Conservation (phyloP, 1,140 invertebrate species). For the Ostrea edulis region DNA sequence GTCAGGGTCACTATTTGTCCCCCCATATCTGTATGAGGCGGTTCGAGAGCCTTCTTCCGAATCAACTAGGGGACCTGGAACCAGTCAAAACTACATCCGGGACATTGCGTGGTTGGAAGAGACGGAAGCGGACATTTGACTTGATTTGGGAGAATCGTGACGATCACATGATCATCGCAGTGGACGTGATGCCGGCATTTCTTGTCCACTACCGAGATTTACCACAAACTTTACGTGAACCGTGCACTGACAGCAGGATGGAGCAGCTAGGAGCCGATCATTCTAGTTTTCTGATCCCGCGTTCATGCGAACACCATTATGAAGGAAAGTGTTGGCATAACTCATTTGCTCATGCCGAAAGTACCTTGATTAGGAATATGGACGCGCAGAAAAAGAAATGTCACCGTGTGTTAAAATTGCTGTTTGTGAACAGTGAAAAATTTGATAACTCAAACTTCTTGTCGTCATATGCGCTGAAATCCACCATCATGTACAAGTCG, state of each 20-base stretch:
- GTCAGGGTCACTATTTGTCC: not conserved
- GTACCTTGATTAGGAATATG: not conserved
- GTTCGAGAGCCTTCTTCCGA: not conserved
- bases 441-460: not conserved
- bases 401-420: not conserved
- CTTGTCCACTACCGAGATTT: not conserved
- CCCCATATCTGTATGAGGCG: not conserved
- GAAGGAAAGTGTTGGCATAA: constrained; percentile 21
- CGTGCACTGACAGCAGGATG: not conserved
- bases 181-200: not conserved
- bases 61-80: not conserved
- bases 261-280: not conserved
- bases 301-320: constrained; percentile 11
- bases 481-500: not conserved
- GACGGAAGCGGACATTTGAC: not conserved
- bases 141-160: not conserved
- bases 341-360: constrained; percentile 6
- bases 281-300: not conserved
- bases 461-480: not conserved
- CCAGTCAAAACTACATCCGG: not conserved
- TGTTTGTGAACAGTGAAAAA: not conserved
- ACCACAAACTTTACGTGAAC: not conserved
- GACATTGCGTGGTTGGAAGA: constrained; percentile 11
- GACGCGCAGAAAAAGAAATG: constrained; percentile 3
- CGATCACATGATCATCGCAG: not conserved